These are phyloP conservation scores for Emydocephalus ijimae DNA, from an alignment of 2,113 vertebrate species.

Conservation along the genomic window DNA sequence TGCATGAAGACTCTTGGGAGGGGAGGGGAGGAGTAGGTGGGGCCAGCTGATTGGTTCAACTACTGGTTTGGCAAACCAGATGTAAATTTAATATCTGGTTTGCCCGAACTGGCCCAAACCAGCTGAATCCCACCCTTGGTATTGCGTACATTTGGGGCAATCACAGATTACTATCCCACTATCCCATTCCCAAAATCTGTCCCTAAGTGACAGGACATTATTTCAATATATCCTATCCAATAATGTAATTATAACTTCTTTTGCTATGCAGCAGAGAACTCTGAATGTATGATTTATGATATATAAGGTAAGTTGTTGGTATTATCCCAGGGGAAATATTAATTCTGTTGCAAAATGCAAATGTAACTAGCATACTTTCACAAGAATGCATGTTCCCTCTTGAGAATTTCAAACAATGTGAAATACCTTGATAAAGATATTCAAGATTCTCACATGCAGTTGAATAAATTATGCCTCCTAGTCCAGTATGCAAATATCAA, in stretches of 20 bases:
- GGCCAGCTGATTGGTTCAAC: no score
- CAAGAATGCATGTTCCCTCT: conserved; percentile 9
- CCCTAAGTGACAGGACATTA: neutral
- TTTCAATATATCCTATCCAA: neutral
- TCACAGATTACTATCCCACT: neutral
- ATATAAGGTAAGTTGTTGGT: neutral
- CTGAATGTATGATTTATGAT: neutral
- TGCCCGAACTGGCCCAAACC: no score
- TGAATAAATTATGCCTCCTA: neutral
- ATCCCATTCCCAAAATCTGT: neutral
- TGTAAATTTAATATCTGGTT: no score
- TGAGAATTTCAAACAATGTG: conserved; percentile 25
- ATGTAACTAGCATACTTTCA: conserved; percentile 16
- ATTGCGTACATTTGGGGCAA: no score
- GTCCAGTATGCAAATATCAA: neutral
- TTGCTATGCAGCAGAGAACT: neutral
- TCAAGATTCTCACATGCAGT: neutral
- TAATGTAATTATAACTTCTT: neutral
- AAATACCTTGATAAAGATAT: neutral
- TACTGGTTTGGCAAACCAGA: no score
- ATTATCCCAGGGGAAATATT: conserved; percentile 14
- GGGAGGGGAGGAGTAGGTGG: no score
- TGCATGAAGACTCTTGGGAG: no score
- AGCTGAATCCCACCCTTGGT: no score
- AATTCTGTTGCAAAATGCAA: conserved; percentile 45